A percentile compares a stretch with the other conserved stretches of the same genome.
Conservation (phyloP, 1,140 invertebrate genomes). For the Drosophila murphyi region DNA sequence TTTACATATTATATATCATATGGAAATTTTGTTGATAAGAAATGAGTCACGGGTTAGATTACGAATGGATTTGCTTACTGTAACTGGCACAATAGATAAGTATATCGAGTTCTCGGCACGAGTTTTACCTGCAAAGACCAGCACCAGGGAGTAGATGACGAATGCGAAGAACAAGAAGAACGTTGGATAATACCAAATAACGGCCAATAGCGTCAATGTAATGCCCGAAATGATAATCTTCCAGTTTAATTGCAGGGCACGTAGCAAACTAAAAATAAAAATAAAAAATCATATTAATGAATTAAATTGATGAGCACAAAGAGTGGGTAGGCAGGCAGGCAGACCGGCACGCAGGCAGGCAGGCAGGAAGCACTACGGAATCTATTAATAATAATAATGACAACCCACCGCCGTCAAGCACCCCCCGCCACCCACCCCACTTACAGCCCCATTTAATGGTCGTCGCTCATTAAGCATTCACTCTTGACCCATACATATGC, state of each 20-base stretch:
- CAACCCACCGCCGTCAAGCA: not conserved
- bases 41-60: constrained; percentile 29
- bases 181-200: constrained; percentile 83
- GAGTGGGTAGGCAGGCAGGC: not conserved
- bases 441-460: not conserved
- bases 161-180: constrained; percentile 83
- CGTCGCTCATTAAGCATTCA: constrained; percentile 6
- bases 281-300: not conserved
- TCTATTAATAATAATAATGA: constrained; percentile 39
- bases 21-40: constrained; percentile 24
- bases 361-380: constrained; percentile 14
- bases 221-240: constrained; percentile 76
- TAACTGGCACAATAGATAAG: constrained; percentile 2
- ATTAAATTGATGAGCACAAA: not conserved
- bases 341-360: not conserved
- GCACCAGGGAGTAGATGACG: constrained; percentile 75
- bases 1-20: not conserved
- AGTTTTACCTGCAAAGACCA: constrained; percentile 78
- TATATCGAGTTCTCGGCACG: not conserved
- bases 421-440: not conserved
- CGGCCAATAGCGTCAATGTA: constrained; percentile 74
- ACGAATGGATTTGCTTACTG: constrained; percentile 13
- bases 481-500: constrained; percentile 4
- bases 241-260: constrained; percentile 81
- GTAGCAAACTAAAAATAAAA: constrained; percentile 52